These are phyloP conservation scores for Urocyon cinereoargenteus DNA, from an alignment of 2,797 vertebrate genomes.

Conservation along the genomic window DNA sequence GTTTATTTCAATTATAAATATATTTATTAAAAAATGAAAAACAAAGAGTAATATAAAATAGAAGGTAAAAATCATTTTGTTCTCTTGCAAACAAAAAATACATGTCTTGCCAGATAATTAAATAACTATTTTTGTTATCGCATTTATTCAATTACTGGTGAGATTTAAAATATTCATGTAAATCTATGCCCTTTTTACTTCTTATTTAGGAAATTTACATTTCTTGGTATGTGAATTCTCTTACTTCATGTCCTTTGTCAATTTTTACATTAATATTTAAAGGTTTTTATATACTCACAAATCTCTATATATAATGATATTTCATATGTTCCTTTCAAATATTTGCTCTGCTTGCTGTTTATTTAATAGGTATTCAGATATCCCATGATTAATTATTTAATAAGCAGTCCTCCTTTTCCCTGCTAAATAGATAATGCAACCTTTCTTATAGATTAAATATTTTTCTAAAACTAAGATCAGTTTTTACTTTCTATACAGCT, in stretches of 20 bases:
- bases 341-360: not conserved
- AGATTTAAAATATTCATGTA: not conserved
- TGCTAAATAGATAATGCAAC: not conserved
- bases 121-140: constrained; percentile 10
- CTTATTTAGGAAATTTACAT: not conserved
- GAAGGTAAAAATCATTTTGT: not conserved
- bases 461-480: not conserved
- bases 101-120: not conserved
- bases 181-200: constrained; percentile 23
- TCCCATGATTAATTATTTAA: not conserved
- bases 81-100: not conserved
- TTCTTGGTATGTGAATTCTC: not conserved
- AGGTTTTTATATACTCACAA: not conserved
- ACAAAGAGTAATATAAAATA: not conserved
- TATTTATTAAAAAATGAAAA: not conserved
- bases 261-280: constrained; percentile 27
- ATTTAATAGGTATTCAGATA: not conserved
- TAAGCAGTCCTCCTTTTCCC: not conserved
- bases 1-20: not conserved
- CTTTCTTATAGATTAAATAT: not conserved
- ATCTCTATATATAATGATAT: not conserved
- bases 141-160: not conserved
- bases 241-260: not conserved
- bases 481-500: not conserved
- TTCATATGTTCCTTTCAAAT: constrained; percentile 20